Conservation (phyloP, 2,888 invertebrate genomes). For the Andrena minutula region DNA sequence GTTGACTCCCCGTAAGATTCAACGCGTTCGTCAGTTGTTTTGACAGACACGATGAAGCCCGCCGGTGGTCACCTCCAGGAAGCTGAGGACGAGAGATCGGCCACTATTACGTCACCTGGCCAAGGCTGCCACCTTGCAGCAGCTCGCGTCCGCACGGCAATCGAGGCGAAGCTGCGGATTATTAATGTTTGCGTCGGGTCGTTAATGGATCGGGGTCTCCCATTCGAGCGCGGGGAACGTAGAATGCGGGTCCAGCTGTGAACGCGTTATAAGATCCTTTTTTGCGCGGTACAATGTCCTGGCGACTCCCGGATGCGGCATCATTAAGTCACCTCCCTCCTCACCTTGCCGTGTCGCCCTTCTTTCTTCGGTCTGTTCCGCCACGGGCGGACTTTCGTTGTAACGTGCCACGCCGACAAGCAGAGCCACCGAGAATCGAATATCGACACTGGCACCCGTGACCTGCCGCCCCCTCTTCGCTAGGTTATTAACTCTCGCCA, state of each 20-base stretch:
- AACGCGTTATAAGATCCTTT: slow-evolving; percentile 78
- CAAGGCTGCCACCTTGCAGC: slow-evolving; percentile 73
- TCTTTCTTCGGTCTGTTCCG: slow-evolving; percentile 28
- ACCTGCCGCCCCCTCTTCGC: slow-evolving; percentile 56
- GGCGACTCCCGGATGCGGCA: slow-evolving; percentile 80
- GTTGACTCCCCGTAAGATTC: no score
- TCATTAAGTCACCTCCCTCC: slow-evolving; percentile 77
- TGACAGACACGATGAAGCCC: background rate
- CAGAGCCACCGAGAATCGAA: slow-evolving; percentile 48
- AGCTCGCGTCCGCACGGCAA: slow-evolving; percentile 64
- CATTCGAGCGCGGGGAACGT: slow-evolving; percentile 71
- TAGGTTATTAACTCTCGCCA: slow-evolving; percentile 76
- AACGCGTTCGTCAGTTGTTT: background rate
- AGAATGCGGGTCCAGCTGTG: slow-evolving; percentile 81
- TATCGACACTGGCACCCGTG: slow-evolving; percentile 55
- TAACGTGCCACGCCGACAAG: slow-evolving; percentile 18
- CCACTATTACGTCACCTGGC: slow-evolving; percentile 69
- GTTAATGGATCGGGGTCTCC: slow-evolving; percentile 76
- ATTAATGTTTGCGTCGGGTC: slow-evolving; percentile 76
- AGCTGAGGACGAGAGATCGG: slow-evolving; percentile 57
- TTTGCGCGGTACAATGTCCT: slow-evolving; percentile 78
- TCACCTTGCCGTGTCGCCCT: slow-evolving; percentile 30
- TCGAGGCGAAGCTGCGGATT: slow-evolving; percentile 72
- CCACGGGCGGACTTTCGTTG: slow-evolving; percentile 38
- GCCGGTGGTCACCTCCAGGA: slow-evolving; percentile 58